Evolutionary conservation across 2,888 invertebrate genomes (phyloP).

Genomic region (Pachydiplax longipennis): DNA sequence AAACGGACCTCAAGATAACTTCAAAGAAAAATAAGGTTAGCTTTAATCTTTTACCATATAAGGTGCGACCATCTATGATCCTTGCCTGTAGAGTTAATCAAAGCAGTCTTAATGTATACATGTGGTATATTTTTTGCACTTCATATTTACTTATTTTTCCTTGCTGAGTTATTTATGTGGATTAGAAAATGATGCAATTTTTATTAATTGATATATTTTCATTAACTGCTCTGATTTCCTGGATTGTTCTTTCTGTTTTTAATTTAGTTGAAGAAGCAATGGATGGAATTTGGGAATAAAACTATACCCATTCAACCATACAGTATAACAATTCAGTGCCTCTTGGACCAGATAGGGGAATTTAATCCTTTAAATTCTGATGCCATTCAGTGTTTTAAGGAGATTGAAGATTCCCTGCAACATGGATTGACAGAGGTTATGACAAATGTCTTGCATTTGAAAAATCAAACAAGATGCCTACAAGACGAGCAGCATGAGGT

Average conservation of each 20-base stretch:
- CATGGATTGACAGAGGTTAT: neutral
- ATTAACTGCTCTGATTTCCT: neutral
- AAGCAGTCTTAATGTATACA: too few relatives aligned
- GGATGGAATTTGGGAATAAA: neutral
- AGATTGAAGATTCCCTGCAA: neutral
- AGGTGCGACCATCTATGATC: too few relatives aligned
- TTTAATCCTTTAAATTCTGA: neutral
- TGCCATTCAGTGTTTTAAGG: neutral
- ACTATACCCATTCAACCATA: neutral
- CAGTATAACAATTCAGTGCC: neutral
- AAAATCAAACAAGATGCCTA: neutral
- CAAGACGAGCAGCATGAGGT: neutral
- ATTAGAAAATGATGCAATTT: too few relatives aligned
- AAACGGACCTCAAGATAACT: neutral
- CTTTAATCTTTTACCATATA: neutral
- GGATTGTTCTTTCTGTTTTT: neutral
- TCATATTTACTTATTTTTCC: too few relatives aligned
- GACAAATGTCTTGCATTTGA: neutral
- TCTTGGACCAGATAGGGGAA: neutral
- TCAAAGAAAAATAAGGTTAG: conserved; percentile 3
- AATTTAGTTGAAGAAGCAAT: neutral
- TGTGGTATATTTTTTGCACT: too few relatives aligned
- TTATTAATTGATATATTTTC: too few relatives aligned
- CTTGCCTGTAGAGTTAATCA: too few relatives aligned
- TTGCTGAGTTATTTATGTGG: too few relatives aligned